Evolutionary conservation across 2,888 invertebrate species (phyloP).

Genomic region (Lordiphosa fenestrarum): DNA sequence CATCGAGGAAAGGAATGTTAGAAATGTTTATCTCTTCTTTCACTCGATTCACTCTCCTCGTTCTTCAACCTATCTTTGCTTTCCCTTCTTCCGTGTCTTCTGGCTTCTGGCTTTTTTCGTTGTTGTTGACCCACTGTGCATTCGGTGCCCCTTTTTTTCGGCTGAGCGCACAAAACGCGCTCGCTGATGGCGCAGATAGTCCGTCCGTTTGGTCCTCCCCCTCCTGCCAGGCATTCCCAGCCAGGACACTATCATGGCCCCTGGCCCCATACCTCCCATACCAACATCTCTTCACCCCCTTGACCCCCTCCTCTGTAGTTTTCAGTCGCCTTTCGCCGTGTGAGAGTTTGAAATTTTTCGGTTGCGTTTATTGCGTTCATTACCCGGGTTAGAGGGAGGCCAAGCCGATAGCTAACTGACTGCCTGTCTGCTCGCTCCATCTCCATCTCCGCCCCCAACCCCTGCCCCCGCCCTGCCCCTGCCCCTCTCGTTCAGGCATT

Average conservation of each 20-base stretch:
- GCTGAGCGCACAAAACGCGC: constrained; percentile 60
- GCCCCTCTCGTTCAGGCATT: background rate
- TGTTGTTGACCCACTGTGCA: constrained; percentile 18
- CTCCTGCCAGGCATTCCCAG: background rate
- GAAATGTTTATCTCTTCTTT: too few relatives aligned
- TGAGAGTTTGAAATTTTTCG: constrained; percentile 65
- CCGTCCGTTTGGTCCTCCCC: background rate
- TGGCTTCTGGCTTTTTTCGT: background rate
- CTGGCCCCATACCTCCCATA: constrained; percentile 13
- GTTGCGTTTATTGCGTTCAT: constrained; percentile 75
- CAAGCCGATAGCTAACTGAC: constrained; percentile 51
- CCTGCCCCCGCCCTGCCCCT: background rate
- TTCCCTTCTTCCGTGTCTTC: too few relatives aligned
- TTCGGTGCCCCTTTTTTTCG: constrained; percentile 38
- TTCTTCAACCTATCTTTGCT: too few relatives aligned
- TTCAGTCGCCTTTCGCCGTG: constrained; percentile 27
- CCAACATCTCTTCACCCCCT: constrained; percentile 8
- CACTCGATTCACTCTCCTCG: too few relatives aligned
- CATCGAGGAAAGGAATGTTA: too few relatives aligned
- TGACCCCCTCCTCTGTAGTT: constrained; percentile 24
- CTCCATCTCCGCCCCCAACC: background rate
- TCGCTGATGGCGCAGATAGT: constrained; percentile 44
- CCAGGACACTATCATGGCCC: constrained; percentile 36
- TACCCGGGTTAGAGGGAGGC: constrained; percentile 29
- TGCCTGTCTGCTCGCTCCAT: constrained; percentile 26